phyloP scores from a whole-genome alignment of 2,888 invertebrate species.

The Brenthis daphne region DNA sequence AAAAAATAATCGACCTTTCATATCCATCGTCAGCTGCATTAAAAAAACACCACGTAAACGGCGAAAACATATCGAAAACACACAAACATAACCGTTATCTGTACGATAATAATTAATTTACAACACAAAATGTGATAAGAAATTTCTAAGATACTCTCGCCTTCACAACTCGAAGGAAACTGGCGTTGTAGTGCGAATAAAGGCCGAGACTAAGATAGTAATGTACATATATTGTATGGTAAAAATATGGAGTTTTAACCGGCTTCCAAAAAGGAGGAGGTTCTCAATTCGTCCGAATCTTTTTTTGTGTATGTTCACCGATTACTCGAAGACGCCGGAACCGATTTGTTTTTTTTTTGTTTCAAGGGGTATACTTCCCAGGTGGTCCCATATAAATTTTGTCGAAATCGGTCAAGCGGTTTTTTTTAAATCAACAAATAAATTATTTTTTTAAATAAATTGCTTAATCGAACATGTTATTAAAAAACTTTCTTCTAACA shows the following conservation, averaged over 20 bases:
- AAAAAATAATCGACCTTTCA: constrained; percentile 47
- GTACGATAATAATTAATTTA: constrained; percentile 23
- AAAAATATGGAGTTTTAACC: not conserved
- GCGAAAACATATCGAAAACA: constrained; percentile 52
- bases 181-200: constrained; percentile 34
- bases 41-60: constrained; percentile 67
- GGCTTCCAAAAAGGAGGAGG: too few relatives aligned
- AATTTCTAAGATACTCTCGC: constrained; percentile 21
- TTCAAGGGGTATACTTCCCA: too few relatives aligned
- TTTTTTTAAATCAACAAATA: too few relatives aligned
- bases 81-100: constrained; percentile 33
- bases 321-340: too few relatives aligned
- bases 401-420: too few relatives aligned
- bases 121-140: constrained; percentile 16
- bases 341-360: too few relatives aligned
- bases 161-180: constrained; percentile 11
- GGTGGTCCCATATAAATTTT: too few relatives aligned
- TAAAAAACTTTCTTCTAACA: too few relatives aligned
- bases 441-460: too few relatives aligned
- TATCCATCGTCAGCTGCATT: constrained; percentile 53
- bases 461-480: too few relatives aligned
- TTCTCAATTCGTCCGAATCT: too few relatives aligned
- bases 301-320: too few relatives aligned
- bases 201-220: constrained; percentile 24
- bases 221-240: not conserved